A percentile compares a stretch with the other conserved stretches of the same genome.
These are phyloP conservation scores for Pemphigus obesinymphae DNA, from an alignment of 1,140 invertebrate species.

Conservation along the genomic window DNA sequence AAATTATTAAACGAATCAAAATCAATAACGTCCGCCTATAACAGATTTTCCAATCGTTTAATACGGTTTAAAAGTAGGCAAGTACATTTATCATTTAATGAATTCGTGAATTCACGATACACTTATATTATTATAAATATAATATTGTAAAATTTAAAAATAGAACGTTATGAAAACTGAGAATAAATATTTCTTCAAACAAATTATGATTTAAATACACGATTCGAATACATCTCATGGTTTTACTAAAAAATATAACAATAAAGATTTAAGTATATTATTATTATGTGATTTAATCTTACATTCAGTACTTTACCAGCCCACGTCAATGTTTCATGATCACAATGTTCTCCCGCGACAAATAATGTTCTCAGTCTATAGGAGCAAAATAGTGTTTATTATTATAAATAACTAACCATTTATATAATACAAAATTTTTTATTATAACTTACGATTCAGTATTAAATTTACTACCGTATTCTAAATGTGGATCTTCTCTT, in stretches of 20 bases:
- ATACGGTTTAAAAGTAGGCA: too few species aligned
- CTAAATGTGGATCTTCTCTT: conserved; percentile 66
- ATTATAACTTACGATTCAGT: conserved; percentile 58
- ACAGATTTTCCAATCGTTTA: too few species aligned
- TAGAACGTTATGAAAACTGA: too few species aligned
- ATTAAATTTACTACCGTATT: conserved; percentile 64
- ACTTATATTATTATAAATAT: too few species aligned
- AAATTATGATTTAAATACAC: too few species aligned
- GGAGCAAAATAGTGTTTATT: conserved; percentile 41
- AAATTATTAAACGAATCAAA: not conserved
- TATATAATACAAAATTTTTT: not conserved
- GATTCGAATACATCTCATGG: not conserved
- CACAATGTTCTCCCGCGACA: conserved; percentile 90
- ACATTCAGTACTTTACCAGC: conserved; percentile 69
- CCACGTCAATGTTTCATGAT: conserved; percentile 85
- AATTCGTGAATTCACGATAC: too few species aligned
- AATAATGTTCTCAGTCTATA: conserved; percentile 72
- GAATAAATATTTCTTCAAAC: not conserved
- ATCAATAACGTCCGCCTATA: too few species aligned
- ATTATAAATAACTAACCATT: not conserved
- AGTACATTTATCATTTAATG: too few species aligned
- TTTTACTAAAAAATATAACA: not conserved
- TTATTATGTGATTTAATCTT: conserved; percentile 35
- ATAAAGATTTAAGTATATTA: not conserved
- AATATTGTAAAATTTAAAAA: too few species aligned